Conservation (phyloP, 1,140 invertebrate genomes). For the Drosophila ercepeae region DNA sequence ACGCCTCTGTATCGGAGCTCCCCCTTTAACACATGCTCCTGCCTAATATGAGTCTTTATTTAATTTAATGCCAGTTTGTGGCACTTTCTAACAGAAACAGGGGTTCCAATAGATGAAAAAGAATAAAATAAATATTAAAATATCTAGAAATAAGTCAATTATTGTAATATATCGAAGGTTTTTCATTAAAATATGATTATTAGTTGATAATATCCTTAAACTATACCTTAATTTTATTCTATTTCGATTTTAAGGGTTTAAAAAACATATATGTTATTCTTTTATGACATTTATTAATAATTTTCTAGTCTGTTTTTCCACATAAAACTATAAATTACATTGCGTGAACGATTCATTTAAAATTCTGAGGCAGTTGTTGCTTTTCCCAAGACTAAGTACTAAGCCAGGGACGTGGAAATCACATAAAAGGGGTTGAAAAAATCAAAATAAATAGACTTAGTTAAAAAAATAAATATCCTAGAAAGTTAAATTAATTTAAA, state of each 20-base stretch:
- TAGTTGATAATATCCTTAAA: too few species aligned
- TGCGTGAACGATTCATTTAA: slow-evolving; percentile 32
- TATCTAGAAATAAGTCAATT: slow-evolving; percentile 6
- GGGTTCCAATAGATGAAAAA: slow-evolving; percentile 5
- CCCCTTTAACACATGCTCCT: slow-evolving; percentile 40
- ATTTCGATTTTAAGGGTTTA: neutral
- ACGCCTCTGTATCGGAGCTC: neutral
- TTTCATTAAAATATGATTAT: too few species aligned
- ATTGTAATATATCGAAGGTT: too few species aligned
- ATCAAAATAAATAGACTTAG: neutral
- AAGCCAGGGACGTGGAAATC: neutral
- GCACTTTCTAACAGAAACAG: slow-evolving; percentile 33
- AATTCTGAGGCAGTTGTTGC: slow-evolving; percentile 16
- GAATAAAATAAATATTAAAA: slow-evolving; percentile 15
- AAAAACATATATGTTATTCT: neutral
- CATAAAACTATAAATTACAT: neutral
- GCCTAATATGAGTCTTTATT: slow-evolving; percentile 78
- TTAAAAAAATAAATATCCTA: neutral
- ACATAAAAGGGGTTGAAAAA: neutral
- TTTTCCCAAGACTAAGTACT: slow-evolving; percentile 18
- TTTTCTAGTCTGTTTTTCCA: neutral
- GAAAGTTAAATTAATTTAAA: neutral
- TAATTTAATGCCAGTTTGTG: slow-evolving; percentile 79
- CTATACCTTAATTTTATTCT: too few species aligned
- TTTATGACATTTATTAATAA: neutral